A percentile compares a stretch with the other conserved stretches of the same genome.
phyloP scores from a whole-genome alignment of 1,140 invertebrate genomes.

The Macrosteles quadrilineatus region DNA sequence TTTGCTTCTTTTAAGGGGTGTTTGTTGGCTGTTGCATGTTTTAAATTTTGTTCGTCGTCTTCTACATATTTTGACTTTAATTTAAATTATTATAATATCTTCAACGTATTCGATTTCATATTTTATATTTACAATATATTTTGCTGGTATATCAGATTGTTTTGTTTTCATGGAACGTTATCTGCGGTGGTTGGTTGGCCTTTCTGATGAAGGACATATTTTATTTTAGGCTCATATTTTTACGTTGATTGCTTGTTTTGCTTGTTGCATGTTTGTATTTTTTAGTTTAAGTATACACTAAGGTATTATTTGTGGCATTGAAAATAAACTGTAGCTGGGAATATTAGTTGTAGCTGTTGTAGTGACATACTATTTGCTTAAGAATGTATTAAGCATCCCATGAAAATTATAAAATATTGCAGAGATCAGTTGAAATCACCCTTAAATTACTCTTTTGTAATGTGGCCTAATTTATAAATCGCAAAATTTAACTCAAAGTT shows the following conservation, averaged over 20 bases:
- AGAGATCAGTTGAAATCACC: no score
- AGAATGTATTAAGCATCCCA: no score
- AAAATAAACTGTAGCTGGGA: no score
- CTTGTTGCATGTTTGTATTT: conserved; percentile 34
- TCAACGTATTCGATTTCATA: conserved; percentile 24
- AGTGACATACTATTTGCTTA: no score
- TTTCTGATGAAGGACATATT: conserved; percentile 33
- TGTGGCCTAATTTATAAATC: no score
- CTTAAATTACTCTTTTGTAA: no score
- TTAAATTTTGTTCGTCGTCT: conserved; percentile 36
- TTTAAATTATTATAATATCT: conserved; percentile 32
- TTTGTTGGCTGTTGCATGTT: conserved; percentile 44
- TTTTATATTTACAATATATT: conserved; percentile 28
- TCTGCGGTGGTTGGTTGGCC: conserved; percentile 39
- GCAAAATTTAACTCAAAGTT: no score
- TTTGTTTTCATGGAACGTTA: conserved; percentile 35
- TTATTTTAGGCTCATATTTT: conserved; percentile 38
- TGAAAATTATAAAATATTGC: no score
- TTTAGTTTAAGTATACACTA: background rate
- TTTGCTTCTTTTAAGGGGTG: conserved; percentile 43
- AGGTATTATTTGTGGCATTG: no score
- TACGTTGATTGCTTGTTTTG: conserved; percentile 30
- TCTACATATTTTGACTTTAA: conserved; percentile 29
- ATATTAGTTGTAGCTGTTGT: no score
- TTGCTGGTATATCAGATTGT: conserved; percentile 26